Evolutionary conservation across 2,888 invertebrate genomes (phyloP).

Genomic region (Helobdella robusta): DNA sequence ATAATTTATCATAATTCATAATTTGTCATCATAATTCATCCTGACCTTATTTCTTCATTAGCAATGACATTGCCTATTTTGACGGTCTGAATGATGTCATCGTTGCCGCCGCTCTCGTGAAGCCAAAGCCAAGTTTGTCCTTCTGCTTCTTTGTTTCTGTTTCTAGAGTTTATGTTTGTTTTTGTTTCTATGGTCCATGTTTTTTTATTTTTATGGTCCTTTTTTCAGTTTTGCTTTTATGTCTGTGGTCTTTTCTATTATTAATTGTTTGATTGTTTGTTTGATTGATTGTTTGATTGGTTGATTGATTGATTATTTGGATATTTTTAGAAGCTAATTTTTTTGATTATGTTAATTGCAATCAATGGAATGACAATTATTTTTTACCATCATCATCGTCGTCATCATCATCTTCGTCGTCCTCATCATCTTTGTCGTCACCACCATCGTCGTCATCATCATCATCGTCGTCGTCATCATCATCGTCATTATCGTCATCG

Average conservation of each 20-base stretch:
- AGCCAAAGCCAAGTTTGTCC: slow-evolving; percentile 60
- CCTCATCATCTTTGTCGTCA: too few relatives aligned
- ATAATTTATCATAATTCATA: background rate
- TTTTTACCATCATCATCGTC: background rate
- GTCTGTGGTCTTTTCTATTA: background rate
- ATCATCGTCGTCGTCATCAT: too few relatives aligned
- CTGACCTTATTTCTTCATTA: slow-evolving; percentile 39
- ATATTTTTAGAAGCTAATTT: background rate
- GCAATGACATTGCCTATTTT: slow-evolving; percentile 87
- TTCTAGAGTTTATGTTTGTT: too few relatives aligned
- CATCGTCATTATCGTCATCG: too few relatives aligned
- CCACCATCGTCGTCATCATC: too few relatives aligned
- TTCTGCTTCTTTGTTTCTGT: too few relatives aligned
- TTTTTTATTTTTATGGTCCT: slow-evolving; percentile 1
- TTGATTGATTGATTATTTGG: slow-evolving; percentile 11
- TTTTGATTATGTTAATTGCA: background rate
- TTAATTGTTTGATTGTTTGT: background rate
- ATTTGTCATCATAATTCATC: background rate
- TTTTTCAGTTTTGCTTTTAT: background rate
- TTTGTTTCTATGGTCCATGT: background rate
- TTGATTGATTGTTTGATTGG: slow-evolving; percentile 1
- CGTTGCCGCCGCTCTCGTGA: slow-evolving; percentile 76
- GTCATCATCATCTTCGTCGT: too few relatives aligned
- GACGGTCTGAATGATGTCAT: slow-evolving; percentile 90
- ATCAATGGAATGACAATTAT: background rate